Conservation (phyloP, 2,113 vertebrate genomes). For the Podocnemis expansa region DNA sequence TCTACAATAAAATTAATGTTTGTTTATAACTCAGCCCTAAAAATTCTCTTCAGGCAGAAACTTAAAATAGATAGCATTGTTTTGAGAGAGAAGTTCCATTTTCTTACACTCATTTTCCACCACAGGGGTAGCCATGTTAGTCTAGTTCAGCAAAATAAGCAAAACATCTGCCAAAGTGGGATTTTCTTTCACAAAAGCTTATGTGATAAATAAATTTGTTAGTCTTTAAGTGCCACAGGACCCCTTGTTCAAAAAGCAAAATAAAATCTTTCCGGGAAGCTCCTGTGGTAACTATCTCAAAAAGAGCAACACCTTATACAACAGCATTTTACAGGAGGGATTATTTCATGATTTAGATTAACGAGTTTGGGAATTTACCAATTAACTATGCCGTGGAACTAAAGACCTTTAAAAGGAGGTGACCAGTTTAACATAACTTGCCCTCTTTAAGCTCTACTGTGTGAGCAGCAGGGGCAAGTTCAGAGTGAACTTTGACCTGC, state of each 20-base stretch:
- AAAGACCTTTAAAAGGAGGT: not conserved
- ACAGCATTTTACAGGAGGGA: not conserved
- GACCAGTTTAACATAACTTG: not conserved
- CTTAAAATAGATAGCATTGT: not conserved
- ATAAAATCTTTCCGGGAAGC: not conserved
- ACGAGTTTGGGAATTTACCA: not conserved
- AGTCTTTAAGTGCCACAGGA: no score
- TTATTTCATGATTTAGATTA: not conserved
- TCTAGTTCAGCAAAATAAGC: no score
- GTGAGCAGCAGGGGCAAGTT: not conserved
- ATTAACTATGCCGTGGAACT: not conserved
- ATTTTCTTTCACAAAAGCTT: no score
- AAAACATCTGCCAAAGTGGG: no score
- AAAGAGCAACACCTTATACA: accelerated
- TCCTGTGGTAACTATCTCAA: not conserved
- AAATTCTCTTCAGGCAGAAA: not conserved
- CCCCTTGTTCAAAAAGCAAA: no score
- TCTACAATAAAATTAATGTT: not conserved
- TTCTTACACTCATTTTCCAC: not conserved
- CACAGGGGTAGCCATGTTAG: no score
- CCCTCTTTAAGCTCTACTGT: not conserved
- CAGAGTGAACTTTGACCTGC: not conserved
- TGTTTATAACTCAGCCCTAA: not conserved
- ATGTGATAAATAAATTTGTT: no score
- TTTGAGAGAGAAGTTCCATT: not conserved